phyloP scores from a whole-genome alignment of 2,797 vertebrate genomes.

The Oceanodroma leucorhoa region DNA sequence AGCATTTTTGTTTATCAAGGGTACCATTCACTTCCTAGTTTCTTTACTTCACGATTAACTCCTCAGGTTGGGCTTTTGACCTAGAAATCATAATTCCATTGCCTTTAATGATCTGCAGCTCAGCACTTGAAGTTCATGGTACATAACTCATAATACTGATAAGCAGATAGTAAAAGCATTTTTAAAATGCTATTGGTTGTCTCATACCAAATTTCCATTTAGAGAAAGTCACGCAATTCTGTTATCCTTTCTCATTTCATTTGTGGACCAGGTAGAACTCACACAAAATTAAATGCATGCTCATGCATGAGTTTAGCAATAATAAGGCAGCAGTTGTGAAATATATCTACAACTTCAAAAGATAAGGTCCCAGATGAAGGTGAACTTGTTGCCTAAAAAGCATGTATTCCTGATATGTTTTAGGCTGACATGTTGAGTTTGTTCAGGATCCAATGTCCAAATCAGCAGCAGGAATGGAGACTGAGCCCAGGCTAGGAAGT shows the following conservation, averaged over 20 bases:
- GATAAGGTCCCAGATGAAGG: background rate
- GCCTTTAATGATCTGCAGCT: background rate
- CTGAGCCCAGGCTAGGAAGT: background rate
- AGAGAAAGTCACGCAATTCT: background rate
- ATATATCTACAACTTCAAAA: background rate
- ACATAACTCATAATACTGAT: background rate
- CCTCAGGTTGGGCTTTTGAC: background rate
- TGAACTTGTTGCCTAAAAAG: background rate
- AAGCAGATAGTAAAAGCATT: background rate
- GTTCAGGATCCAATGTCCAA: background rate
- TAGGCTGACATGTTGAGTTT: background rate
- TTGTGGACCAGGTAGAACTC: background rate
- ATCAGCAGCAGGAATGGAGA: background rate
- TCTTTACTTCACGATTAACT: background rate
- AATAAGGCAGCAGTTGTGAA: background rate
- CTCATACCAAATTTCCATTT: background rate
- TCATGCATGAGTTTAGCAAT: background rate
- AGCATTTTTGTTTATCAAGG: constrained; percentile 28
- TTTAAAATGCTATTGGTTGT: background rate
- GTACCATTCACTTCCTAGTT: background rate
- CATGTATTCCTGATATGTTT: background rate
- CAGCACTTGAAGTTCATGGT: background rate
- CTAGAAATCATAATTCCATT: background rate
- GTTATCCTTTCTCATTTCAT: background rate
- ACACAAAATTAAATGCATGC: background rate